These are phyloP conservation scores for Melanogrammus aeglefinus DNA, from an alignment of 2,797 vertebrate species.

Conservation along the genomic window DNA sequence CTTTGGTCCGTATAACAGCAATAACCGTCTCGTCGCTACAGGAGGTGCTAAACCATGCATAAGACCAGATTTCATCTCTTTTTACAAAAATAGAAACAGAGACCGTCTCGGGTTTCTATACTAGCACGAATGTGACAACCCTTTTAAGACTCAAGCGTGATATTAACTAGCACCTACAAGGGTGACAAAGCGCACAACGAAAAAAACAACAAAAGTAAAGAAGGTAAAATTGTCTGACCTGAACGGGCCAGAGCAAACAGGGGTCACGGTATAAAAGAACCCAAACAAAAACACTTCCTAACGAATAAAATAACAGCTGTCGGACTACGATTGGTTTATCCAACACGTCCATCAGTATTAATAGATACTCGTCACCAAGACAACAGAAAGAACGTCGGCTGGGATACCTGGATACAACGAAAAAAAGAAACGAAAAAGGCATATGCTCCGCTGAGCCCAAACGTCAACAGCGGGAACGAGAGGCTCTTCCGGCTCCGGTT, in stretches of 20 bases:
- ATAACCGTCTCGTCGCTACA: constrained; percentile 72
- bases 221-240: constrained; percentile 14
- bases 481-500: constrained; percentile 37
- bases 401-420: not conserved
- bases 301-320: not conserved
- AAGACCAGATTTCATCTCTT: constrained; percentile 41
- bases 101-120: constrained; percentile 50
- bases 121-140: constrained; percentile 64
- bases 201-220: constrained; percentile 13
- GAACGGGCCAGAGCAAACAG: constrained; percentile 57
- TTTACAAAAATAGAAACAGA: constrained; percentile 68
- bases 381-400: not conserved
- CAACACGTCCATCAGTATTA: not conserved
- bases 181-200: constrained; percentile 64
- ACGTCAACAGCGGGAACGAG: not conserved
- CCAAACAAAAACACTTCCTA: not conserved
- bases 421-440: not conserved
- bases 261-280: constrained; percentile 33
- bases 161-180: constrained; percentile 41
- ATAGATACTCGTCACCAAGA: not conserved
- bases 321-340: not conserved
- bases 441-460: not conserved
- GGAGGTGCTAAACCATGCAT: constrained; percentile 64
- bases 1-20: constrained; percentile 74
- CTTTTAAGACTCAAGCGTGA: constrained; percentile 68